phyloP scores from a whole-genome alignment of 2,888 invertebrate species.

The Laspeyria flexula region DNA sequence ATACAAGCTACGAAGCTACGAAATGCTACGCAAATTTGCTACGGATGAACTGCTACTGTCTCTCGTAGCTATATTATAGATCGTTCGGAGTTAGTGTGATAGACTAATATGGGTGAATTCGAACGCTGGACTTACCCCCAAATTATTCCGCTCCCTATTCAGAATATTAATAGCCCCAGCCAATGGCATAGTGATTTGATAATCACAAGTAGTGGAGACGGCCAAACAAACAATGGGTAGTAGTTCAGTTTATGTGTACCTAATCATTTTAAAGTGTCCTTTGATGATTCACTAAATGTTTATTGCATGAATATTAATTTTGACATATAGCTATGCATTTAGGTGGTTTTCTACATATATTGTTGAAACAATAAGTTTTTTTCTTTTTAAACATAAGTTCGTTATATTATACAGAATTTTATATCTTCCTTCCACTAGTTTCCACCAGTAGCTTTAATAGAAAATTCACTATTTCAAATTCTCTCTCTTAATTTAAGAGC shows the following conservation, averaged over 20 bases:
- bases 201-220: slow-evolving; percentile 52
- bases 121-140: slow-evolving; percentile 50
- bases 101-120: slow-evolving; percentile 24
- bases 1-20: slow-evolving; percentile 18
- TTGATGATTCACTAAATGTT: slow-evolving; percentile 20
- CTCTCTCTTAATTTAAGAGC: too few relatives aligned
- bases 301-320: not conserved
- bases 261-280: slow-evolving; percentile 14
- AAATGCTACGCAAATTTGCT: slow-evolving; percentile 27
- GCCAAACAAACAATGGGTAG: slow-evolving; percentile 45
- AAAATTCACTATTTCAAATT: too few relatives aligned
- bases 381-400: too few relatives aligned
- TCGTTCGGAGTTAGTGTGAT: slow-evolving; percentile 14
- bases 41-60: slow-evolving; percentile 14
- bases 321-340: too few relatives aligned
- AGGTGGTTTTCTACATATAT: too few relatives aligned
- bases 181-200: slow-evolving; percentile 59
- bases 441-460: too few relatives aligned
- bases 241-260: slow-evolving; percentile 21
- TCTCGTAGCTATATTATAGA: slow-evolving; percentile 13
- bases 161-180: slow-evolving; percentile 63
- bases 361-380: too few relatives aligned
- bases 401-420: too few relatives aligned
- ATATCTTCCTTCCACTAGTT: too few relatives aligned
- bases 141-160: slow-evolving; percentile 65